Base-by-base conservation (phyloP, 2,888 invertebrate species). In the Clivina fossor region DNA sequence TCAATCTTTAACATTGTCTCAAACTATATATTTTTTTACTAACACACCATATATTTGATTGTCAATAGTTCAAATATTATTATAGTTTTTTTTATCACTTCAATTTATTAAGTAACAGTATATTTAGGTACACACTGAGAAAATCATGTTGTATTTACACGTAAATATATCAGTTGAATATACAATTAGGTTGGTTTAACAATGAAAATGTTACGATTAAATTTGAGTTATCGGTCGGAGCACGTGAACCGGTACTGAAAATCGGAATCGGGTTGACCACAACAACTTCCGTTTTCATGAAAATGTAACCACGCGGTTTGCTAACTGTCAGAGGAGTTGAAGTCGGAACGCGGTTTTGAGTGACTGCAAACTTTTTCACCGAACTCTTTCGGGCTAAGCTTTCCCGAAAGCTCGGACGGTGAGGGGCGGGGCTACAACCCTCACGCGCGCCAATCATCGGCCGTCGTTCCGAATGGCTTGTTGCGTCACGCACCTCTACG, bases 401-500 rank as follows among this genome's bases (percentile, higher is more conserved):
- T 13, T 20, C 9, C 8, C 50, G 61, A 56, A 58, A 60, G 64
- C 70, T 70, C 62, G 70, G n/a, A n/a, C 69, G 65, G 66, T 62
- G 59, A 61, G 64, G 58, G 59, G 61, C 48, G 38, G 58, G 13
- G 64, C 66, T 60, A 60, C 66, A 61, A 67, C 73, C n/a, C n/a
- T n/a, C n/a, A n/a, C n/a, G n/a, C n/a, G n/a, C n/a, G n/a, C n/a
- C 72, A 73, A 73, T 73, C 68, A 63, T 58, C 61, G 61, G 58
- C 57, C 60, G 38, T 61, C 63, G 63, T 64, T 64, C 63, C 64
- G 64, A 68, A 66, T 66, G 66, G 64, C 66, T 67, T 65, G 66
- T 59, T 58, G 59, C 62, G 60, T 57, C 58, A 48, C 44, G 35
- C 44, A 11, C 7, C 9, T n/a, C n/a, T n/a, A n/a, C 19, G 35